Evolutionary conservation across 2,113 vertebrate species (phyloP).

Genomic region (Burhinus bistriatus): DNA sequence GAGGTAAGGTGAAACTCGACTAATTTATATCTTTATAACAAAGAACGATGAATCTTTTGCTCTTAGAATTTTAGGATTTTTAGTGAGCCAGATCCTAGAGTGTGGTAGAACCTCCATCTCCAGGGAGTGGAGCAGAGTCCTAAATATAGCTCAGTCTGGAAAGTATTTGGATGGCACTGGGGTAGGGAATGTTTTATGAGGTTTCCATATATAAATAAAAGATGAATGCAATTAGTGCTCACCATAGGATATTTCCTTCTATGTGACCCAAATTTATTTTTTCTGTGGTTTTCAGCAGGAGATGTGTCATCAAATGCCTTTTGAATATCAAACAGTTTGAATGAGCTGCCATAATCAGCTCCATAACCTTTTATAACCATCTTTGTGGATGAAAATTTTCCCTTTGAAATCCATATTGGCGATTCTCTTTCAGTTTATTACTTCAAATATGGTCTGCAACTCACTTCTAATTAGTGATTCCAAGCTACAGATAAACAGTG

Average conservation of each 20-base stretch:
- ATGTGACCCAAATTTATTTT: conserved; percentile 40
- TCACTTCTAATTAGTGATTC: conserved; percentile 23
- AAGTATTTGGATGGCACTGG: conserved; percentile 15
- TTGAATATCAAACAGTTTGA: conserved; percentile 35
- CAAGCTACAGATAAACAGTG: background rate
- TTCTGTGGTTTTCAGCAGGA: conserved; percentile 23
- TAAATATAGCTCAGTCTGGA: conserved; percentile 28
- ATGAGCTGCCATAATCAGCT: conserved; percentile 6
- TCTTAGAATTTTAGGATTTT: background rate
- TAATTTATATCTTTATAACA: background rate
- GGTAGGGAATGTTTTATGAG: conserved; percentile 27
- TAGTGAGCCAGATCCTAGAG: background rate
- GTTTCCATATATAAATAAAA: conserved; percentile 55
- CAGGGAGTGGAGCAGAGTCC: background rate
- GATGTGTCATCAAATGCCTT: conserved; percentile 32
- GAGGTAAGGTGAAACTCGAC: background rate
- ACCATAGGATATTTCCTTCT: conserved; percentile 41
- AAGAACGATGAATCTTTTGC: background rate
- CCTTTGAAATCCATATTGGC: conserved; percentile 25
- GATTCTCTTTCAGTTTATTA: conserved; percentile 37
- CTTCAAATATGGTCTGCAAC: background rate
- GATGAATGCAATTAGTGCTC: conserved; percentile 61
- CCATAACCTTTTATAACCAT: conserved; percentile 5
- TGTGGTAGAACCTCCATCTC: background rate
- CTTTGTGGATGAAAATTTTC: background rate